Conservation (phyloP, 2,797 vertebrate species). For the Ataeniobius toweri region DNA sequence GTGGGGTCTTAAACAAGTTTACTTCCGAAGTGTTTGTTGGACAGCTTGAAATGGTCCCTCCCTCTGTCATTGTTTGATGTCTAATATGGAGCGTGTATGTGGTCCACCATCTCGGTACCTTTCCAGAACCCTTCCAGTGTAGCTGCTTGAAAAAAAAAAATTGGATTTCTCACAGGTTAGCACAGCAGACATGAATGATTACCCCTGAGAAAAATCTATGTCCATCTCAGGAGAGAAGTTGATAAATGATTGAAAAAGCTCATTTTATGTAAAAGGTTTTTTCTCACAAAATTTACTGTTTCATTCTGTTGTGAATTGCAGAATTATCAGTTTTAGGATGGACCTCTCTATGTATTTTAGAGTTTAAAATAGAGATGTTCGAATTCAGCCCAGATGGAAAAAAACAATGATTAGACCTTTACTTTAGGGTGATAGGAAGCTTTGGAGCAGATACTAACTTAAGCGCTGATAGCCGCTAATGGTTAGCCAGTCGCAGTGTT, state of each 20-base stretch:
- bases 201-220: not conserved
- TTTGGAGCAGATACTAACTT: not conserved
- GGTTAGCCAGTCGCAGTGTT: no score
- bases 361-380: not conserved
- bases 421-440: no score
- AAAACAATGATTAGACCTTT: not conserved
- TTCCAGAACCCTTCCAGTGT: not conserved
- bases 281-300: not conserved
- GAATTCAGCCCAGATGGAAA: not conserved
- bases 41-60: constrained; percentile 8
- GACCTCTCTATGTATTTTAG: not conserved
- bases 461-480: no score
- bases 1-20: constrained; percentile 14
- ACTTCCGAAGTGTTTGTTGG: constrained; percentile 2
- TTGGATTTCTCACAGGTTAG: not conserved
- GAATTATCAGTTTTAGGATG: not conserved
- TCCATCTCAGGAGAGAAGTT: not conserved
- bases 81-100: not conserved
- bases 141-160: not conserved
- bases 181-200: not conserved
- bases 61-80: constrained; percentile 2
- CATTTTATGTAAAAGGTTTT: not conserved
- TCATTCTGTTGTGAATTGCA: not conserved
- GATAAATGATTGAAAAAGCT: not conserved
- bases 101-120: not conserved